These are phyloP conservation scores for Agonopterix arenella DNA, from an alignment of 2,888 invertebrate species.

Conservation along the genomic window DNA sequence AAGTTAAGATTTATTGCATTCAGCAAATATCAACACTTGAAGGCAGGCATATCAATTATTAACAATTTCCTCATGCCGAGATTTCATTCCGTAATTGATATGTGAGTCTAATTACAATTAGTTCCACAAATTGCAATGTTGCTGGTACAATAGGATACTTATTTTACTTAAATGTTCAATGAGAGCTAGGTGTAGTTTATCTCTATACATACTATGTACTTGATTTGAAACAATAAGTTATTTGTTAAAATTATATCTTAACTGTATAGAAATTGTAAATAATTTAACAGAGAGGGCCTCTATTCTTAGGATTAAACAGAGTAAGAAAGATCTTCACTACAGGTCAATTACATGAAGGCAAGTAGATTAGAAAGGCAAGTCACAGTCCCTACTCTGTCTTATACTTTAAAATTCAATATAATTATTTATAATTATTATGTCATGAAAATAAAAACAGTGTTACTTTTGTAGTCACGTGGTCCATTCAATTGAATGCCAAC, in stretches of 20 bases:
- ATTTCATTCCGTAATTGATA: constrained; percentile 37
- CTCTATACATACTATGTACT: constrained; percentile 11
- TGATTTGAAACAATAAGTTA: constrained; percentile 33
- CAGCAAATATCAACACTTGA: constrained; percentile 32
- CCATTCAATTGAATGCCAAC: constrained; percentile 43
- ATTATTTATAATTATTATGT: constrained; percentile 45
- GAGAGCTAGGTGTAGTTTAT: constrained; percentile 16
- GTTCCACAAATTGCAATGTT: constrained; percentile 13
- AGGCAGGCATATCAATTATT: constrained; percentile 37
- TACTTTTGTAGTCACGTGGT: constrained; percentile 39
- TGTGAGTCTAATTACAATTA: constrained; percentile 38
- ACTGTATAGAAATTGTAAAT: constrained; percentile 20
- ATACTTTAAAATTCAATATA: constrained; percentile 33
- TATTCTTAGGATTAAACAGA: constrained; percentile 27
- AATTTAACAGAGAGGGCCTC: constrained; percentile 30
- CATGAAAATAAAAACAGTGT: constrained; percentile 50
- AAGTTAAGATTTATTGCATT: constrained; percentile 30
- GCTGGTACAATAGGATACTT: constrained; percentile 7
- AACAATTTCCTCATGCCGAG: constrained; percentile 29
- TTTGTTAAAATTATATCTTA: constrained; percentile 15
- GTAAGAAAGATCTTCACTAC: constrained; percentile 34
- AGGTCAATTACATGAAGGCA: constrained; percentile 52
- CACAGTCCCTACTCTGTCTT: constrained; percentile 47
- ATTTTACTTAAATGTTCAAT: constrained; percentile 11
- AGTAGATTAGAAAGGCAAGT: constrained; percentile 63